Evolutionary conservation across 2,113 vertebrate genomes (phyloP).

Genomic region (Erinaceus europaeus): DNA sequence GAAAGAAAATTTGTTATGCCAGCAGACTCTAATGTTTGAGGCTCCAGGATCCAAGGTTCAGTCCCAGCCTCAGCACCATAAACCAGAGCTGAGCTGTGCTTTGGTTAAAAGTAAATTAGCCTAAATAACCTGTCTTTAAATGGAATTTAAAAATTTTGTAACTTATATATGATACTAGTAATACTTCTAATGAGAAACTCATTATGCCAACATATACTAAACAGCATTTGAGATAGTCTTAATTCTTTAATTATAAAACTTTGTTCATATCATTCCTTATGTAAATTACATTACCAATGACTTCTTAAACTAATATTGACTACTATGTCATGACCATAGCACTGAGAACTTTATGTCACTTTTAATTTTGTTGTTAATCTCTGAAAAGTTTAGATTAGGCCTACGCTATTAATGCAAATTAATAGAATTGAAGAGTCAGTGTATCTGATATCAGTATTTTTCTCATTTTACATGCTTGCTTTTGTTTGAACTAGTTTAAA

Average conservation of each 20-base stretch:
- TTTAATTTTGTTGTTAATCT: slow-evolving; percentile 17
- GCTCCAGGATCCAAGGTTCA: too few species aligned
- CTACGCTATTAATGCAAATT: background rate
- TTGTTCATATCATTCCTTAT: slow-evolving; percentile 84
- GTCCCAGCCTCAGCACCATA: too few species aligned
- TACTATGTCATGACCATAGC: slow-evolving; percentile 50
- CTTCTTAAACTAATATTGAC: slow-evolving; percentile 76
- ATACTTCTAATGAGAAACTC: background rate
- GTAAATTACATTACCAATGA: slow-evolving; percentile 78
- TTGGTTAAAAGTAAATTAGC: background rate
- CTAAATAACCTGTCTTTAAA: background rate
- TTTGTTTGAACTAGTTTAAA: slow-evolving; percentile 6
- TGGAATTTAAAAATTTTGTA: background rate
- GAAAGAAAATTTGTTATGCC: too few species aligned
- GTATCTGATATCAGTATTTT: slow-evolving; percentile 4
- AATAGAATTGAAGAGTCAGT: background rate
- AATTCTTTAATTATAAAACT: slow-evolving; percentile 3
- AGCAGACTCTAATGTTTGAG: too few species aligned
- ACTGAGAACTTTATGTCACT: slow-evolving; percentile 69
- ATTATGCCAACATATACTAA: slow-evolving; percentile 1
- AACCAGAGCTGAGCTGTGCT: too few species aligned
- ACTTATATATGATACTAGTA: background rate
- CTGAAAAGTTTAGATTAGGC: background rate
- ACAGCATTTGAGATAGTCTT: background rate
- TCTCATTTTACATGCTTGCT: background rate